Percentiles rank a stretch among this genome's conserved stretches.
Evolutionary conservation across 2,888 invertebrate genomes (phyloP).

Genomic region (Apotomis betuletana): DNA sequence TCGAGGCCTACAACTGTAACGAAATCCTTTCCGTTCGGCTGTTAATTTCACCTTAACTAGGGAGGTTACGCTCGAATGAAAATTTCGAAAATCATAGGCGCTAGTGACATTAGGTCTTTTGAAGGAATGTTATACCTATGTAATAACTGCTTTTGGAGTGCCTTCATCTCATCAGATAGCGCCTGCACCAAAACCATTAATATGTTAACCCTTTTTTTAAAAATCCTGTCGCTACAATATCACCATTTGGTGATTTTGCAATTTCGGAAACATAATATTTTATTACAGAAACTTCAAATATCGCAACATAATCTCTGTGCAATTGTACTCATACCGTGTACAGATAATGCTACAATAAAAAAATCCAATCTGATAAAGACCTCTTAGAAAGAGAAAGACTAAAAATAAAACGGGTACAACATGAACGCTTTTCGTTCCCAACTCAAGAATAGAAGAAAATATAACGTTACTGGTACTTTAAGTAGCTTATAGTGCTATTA

Average conservation of each 20-base stretch:
- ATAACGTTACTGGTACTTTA: slow-evolving; percentile 14
- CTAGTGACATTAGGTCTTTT: too few relatives aligned
- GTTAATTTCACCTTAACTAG: neutral
- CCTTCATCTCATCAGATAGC: too few relatives aligned
- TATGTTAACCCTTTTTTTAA: too few relatives aligned
- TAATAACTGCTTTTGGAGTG: too few relatives aligned
- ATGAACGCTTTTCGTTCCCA: slow-evolving; percentile 15
- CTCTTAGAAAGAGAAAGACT: neutral
- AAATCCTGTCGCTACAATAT: too few relatives aligned
- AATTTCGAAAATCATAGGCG: too few relatives aligned
- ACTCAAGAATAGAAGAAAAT: slow-evolving; percentile 15
- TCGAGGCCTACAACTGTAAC: slow-evolving; percentile 3
- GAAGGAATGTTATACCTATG: too few relatives aligned
- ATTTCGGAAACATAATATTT: too few relatives aligned
- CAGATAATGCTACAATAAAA: neutral
- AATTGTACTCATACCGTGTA: neutral
- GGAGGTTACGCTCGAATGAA: too few relatives aligned
- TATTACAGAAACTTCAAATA: too few relatives aligned
- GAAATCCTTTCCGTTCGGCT: neutral
- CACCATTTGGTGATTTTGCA: too few relatives aligned
- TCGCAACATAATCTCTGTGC: neutral
- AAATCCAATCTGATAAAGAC: slow-evolving; percentile 6
- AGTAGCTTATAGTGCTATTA: slow-evolving; percentile 15
- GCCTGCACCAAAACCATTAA: too few relatives aligned
- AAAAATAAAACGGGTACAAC: slow-evolving; percentile 10